phyloP scores from a whole-genome alignment of 2,797 vertebrate genomes.

The Hydrophis major region DNA sequence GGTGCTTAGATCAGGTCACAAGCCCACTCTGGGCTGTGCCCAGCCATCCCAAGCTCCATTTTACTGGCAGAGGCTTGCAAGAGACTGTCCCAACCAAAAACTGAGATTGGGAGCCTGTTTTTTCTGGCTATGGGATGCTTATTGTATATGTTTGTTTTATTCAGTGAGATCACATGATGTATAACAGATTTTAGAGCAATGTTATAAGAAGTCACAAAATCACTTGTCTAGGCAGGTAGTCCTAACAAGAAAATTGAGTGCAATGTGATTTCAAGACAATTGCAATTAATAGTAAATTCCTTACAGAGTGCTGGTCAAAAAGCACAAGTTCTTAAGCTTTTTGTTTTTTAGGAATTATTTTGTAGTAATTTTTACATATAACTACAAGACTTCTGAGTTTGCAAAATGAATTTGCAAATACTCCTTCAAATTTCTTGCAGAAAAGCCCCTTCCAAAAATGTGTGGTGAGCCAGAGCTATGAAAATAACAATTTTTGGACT shows the following conservation, averaged over 20 bases:
- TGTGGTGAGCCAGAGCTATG: background rate
- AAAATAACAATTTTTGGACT: background rate
- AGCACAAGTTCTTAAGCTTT: background rate
- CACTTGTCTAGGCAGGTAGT: constrained; percentile 22
- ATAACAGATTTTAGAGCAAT: constrained; percentile 37
- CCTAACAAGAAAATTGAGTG: constrained; percentile 36
- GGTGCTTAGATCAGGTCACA: no score
- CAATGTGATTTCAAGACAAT: constrained; percentile 5
- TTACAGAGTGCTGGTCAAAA: constrained; percentile 1
- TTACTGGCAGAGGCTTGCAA: no score
- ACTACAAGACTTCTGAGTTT: background rate
- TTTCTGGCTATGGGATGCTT: constrained; percentile 35
- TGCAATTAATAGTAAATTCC: constrained; percentile 37
- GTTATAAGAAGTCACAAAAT: constrained; percentile 27
- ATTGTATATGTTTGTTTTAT: constrained; percentile 50
- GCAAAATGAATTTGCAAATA: background rate
- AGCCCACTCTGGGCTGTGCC: no score
- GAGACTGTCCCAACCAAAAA: no score
- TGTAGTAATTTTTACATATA: background rate
- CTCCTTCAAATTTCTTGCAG: background rate
- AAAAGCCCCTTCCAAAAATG: background rate
- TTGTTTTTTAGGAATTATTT: background rate
- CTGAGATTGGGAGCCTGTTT: no score
- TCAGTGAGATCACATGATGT: constrained; percentile 11
- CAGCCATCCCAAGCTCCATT: no score